Evolutionary conservation across 2,113 vertebrate species (phyloP).

Genomic region (Peucedramus taeniatus): DNA sequence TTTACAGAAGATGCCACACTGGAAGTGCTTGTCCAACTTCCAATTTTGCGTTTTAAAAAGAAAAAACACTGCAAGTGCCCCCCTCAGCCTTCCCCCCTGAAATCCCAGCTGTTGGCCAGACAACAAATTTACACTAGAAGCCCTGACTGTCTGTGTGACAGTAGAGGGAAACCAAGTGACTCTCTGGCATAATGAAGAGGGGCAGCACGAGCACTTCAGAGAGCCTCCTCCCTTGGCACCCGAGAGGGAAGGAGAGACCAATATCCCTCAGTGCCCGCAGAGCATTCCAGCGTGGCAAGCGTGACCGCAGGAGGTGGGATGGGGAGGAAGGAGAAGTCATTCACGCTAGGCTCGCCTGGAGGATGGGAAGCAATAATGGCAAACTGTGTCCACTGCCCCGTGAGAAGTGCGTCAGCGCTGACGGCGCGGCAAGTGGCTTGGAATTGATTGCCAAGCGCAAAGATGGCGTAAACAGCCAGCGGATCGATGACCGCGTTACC

Average conservation of each 20-base stretch:
- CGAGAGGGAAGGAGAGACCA: background rate
- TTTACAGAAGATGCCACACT: background rate
- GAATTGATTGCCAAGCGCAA: background rate
- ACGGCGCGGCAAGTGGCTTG: background rate
- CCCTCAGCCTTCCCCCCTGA: background rate
- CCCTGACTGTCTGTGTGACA: background rate
- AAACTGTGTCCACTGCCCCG: rapidly evolving
- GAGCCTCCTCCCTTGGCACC: background rate
- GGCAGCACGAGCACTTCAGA: background rate
- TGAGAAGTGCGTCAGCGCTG: background rate
- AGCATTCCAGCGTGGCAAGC: background rate
- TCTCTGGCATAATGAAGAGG: background rate
- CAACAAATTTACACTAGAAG: background rate
- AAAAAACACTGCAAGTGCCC: background rate
- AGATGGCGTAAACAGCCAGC: background rate
- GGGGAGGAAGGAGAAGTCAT: background rate
- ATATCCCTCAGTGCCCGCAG: rapidly evolving
- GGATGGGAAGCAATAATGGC: background rate
- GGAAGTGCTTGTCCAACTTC: background rate
- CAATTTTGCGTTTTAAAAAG: background rate
- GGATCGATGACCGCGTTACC: background rate
- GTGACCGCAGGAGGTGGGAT: rapidly evolving
- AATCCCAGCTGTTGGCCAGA: background rate
- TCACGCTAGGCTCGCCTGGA: rapidly evolving
- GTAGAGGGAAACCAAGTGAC: background rate